Evolutionary conservation across 2,113 vertebrate genomes (phyloP).

Genomic region (Odobenus rosmarus): DNA sequence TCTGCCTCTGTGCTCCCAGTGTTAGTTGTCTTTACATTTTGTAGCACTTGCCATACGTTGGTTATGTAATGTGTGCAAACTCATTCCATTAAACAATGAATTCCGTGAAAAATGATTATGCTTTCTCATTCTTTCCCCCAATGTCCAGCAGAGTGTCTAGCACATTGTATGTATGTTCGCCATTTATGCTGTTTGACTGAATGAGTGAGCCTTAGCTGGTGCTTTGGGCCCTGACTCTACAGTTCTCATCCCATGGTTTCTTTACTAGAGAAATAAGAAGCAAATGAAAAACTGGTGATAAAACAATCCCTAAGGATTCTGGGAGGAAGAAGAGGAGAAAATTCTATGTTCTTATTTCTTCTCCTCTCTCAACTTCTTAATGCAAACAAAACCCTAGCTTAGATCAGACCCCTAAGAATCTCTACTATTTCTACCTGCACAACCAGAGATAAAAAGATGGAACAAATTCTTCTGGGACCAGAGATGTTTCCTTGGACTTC

Average conservation of each 20-base stretch:
- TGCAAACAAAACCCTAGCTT: neutral
- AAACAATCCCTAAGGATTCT: constrained; percentile 22
- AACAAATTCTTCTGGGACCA: constrained; percentile 10
- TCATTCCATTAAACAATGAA: neutral
- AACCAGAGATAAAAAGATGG: constrained; percentile 5
- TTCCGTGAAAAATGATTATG: neutral
- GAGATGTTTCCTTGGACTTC: neutral
- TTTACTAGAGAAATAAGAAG: neutral
- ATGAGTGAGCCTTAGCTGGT: neutral
- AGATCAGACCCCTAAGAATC: neutral
- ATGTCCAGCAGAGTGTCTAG: neutral
- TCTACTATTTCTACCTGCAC: neutral
- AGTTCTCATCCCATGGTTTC: neutral
- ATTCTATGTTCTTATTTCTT: neutral
- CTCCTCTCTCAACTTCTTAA: neutral
- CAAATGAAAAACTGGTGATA: neutral
- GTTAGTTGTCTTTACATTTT: neutral
- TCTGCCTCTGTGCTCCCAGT: constrained; percentile 19
- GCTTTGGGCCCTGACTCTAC: neutral
- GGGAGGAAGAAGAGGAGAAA: neutral
- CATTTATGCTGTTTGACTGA: neutral
- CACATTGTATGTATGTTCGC: neutral
- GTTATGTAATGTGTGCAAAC: neutral
- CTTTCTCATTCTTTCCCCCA: neutral
- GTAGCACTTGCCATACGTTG: neutral